Base-by-base conservation (phyloP, 92 coral and sea anemone species). In the Pocillopora grandis region DNA sequence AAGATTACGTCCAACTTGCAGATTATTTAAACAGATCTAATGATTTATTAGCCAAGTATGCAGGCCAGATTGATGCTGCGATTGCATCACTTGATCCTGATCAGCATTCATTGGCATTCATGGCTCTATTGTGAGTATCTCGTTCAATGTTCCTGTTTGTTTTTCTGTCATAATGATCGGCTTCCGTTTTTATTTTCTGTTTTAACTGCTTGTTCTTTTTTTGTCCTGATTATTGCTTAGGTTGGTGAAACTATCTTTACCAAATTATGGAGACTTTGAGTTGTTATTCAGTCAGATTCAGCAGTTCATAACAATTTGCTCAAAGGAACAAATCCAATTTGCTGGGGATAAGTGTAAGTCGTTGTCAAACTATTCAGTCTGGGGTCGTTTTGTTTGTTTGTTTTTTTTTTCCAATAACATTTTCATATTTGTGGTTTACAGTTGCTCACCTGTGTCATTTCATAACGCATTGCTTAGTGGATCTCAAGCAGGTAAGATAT, bases 211-310 rank as follows among this genome's bases (percentile, higher is more conserved):
- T 37, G 27, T 23, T 27, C 31, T 27, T 27, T 27, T 9, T 10
- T 57, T 58, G 2, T 20, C 10, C 67, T 49, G 3, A 65, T 65
- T 48, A 2, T 21, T 72, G 85, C 67, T 9, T 81, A 96, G 99
- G 84, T 88, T 93, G 77, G 92, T 94, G 71, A 96, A 96, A 87
- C 77, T 88, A 57, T 79, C 93, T 0, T 84, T 94, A 19, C 96
- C 98, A 37, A 96, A 91, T 77, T 92, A 90, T 92, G 99, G 99
- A 13, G 99, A 96, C 85, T 96, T 96, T 84, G 99, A 96, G 88
- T 80, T 94, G 77, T 81, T 94, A 21, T 92, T 88, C 92, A 96
- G 92, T 67, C 99, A 96, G 88, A 94, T 96, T 59, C 99, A 96
- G 62, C 99, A 96, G 85, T 94, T 93, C 80, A 92, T 96, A 59